phyloP scores from a whole-genome alignment of 2,113 vertebrate species.

The Natator depressus region DNA sequence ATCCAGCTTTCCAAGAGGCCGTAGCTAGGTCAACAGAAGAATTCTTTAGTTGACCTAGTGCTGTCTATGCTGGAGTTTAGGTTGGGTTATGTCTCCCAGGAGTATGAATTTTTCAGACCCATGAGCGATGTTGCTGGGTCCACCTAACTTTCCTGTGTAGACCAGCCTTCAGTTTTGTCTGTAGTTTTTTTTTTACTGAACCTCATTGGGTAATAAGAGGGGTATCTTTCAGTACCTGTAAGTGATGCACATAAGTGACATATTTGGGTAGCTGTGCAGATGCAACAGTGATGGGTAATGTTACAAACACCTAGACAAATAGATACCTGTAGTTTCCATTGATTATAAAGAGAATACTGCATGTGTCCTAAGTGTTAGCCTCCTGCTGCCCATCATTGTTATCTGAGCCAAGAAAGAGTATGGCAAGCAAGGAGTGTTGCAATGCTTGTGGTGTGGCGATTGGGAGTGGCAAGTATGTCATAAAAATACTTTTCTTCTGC shows the following conservation, averaged over 20 bases:
- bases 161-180: neutral
- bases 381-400: neutral
- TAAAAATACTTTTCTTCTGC: neutral
- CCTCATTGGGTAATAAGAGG: neutral
- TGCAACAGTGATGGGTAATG: neutral
- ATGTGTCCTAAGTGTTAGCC: neutral
- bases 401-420: neutral
- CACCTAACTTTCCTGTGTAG: no score
- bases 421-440: neutral
- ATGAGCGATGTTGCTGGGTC: no score
- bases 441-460: neutral
- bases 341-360: neutral
- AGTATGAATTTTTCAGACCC: neutral
- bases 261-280: neutral
- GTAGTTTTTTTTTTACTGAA: neutral
- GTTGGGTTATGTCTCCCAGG: neutral
- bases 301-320: neutral
- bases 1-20: neutral
- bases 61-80: neutral
- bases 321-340: rapidly evolving
- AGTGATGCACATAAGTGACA: neutral
- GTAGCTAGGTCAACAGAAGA: neutral
- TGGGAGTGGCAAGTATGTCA: neutral
- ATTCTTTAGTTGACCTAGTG: neutral
- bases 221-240: neutral